A percentile compares a stretch with the other conserved stretches of the same genome.
Conservation (phyloP, 2,888 invertebrate species). For the Mystacides longicornis region DNA sequence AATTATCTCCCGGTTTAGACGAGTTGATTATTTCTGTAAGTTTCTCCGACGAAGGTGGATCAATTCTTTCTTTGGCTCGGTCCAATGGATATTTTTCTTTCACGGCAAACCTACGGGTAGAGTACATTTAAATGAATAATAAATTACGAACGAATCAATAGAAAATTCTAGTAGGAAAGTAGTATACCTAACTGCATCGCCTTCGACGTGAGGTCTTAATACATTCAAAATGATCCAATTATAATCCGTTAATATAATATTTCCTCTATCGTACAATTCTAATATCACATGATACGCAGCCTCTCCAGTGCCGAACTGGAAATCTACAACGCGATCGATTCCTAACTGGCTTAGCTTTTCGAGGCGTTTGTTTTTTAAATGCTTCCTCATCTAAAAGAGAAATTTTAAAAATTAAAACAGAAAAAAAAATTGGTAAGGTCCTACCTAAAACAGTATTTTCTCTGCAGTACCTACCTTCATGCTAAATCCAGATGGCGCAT, state of each 20-base stretch:
- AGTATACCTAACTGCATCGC: constrained; percentile 76
- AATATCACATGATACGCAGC: constrained; percentile 92
- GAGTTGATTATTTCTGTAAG: constrained; percentile 52
- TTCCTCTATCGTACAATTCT: constrained; percentile 93
- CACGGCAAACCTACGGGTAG: constrained; percentile 69
- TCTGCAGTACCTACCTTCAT: constrained; percentile 96
- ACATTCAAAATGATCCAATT: constrained; percentile 87
- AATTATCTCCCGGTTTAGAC: constrained; percentile 64
- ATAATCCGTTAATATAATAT: constrained; percentile 88
- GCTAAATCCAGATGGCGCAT: constrained; percentile 89
- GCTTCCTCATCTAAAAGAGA: constrained; percentile 76
- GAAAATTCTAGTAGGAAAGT: too few relatives aligned
- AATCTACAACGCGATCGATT: constrained; percentile 85
- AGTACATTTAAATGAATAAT: not conserved
- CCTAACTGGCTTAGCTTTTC: constrained; percentile 84
- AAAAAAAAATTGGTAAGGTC: not conserved
- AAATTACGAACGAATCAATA: not conserved
- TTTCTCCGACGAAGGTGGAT: constrained; percentile 47
- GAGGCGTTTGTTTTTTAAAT: constrained; percentile 89
- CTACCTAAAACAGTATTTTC: too few relatives aligned
- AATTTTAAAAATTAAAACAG: not conserved
- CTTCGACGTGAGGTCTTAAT: constrained; percentile 85
- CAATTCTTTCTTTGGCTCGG: constrained; percentile 58
- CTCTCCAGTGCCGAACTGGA: constrained; percentile 91
- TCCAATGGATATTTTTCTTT: constrained; percentile 85